phyloP scores from a whole-genome alignment of 2,888 invertebrate species.

The Cenopis cana region DNA sequence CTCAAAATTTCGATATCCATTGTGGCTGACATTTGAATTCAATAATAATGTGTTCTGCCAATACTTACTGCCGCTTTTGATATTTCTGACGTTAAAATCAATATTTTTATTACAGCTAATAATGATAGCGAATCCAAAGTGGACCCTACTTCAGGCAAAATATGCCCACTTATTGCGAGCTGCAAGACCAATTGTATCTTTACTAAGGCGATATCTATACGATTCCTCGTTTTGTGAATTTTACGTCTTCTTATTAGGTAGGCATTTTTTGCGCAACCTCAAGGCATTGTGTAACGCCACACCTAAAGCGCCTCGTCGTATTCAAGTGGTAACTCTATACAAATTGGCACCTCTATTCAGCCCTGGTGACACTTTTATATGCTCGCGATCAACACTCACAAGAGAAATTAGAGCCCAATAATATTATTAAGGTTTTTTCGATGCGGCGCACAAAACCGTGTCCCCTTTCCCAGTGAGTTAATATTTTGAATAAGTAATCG shows the following conservation, averaged over 20 bases:
- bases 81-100: slow-evolving; percentile 9
- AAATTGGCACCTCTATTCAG: slow-evolving; percentile 81
- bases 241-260: slow-evolving; percentile 59
- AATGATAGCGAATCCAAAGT: slow-evolving; percentile 5
- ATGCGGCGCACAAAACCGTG: slow-evolving; percentile 54
- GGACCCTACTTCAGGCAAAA: slow-evolving; percentile 37
- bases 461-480: slow-evolving; percentile 65
- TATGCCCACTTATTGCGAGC: slow-evolving; percentile 38
- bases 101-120: slow-evolving; percentile 34
- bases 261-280: slow-evolving; percentile 61
- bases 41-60: neutral
- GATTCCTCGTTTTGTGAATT: slow-evolving; percentile 42
- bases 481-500: slow-evolving; percentile 65
- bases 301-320: slow-evolving; percentile 62
- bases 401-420: slow-evolving; percentile 85
- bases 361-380: slow-evolving; percentile 80
- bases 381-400: slow-evolving; percentile 79
- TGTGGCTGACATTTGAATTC: neutral
- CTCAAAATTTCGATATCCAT: neutral
- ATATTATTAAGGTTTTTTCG: slow-evolving; percentile 76
- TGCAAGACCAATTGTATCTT: slow-evolving; percentile 33
- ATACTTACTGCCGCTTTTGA: neutral
- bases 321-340: slow-evolving; percentile 75
- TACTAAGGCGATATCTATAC: slow-evolving; percentile 22
- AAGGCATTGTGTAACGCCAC: slow-evolving; percentile 68